A percentile compares a stretch with the other conserved stretches of the same genome.
These are phyloP conservation scores for Oscheius myriophilus DNA, from an alignment of 2,888 invertebrate species.

Conservation along the genomic window DNA sequence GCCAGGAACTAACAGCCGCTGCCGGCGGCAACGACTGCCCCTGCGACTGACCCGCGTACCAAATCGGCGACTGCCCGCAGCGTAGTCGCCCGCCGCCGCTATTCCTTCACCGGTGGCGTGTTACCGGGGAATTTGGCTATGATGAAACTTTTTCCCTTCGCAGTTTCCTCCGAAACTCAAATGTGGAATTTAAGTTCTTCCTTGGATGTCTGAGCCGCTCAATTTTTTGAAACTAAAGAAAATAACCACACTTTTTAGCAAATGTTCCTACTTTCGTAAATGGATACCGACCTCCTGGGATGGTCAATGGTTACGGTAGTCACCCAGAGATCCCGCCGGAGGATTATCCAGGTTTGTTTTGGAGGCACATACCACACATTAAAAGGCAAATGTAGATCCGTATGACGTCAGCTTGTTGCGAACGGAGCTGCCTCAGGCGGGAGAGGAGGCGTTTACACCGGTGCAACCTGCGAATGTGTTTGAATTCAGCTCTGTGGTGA, in stretches of 20 bases:
- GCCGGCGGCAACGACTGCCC: too few relatives aligned
- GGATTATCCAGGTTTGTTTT: constrained; percentile 23
- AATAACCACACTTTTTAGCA: too few relatives aligned
- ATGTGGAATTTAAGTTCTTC: constrained; percentile 8
- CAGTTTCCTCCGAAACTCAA: constrained; percentile 17
- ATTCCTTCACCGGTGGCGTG: not conserved
- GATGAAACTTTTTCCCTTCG: constrained; percentile 23
- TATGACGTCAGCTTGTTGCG: constrained; percentile 23
- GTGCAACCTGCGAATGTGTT: constrained; percentile 25
- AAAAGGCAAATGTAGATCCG: constrained; percentile 12
- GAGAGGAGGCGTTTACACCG: not conserved
- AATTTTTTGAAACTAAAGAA: not conserved
- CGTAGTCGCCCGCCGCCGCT: not conserved
- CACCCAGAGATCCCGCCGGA: not conserved
- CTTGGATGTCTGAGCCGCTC: constrained; percentile 30
- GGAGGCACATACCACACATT: not conserved
- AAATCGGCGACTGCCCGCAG: constrained; percentile 2
- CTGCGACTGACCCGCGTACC: constrained; percentile 7
- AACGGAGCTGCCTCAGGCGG: constrained; percentile 21
- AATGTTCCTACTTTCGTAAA: too few relatives aligned
- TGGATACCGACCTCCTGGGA: too few relatives aligned
- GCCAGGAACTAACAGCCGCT: too few relatives aligned
- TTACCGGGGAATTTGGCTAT: constrained; percentile 11
- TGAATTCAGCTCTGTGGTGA: constrained; percentile 29
- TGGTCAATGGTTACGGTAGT: too few relatives aligned